These are phyloP conservation scores for Taenioides sp. DNA, from an alignment of 2,797 vertebrate genomes.

Conservation along the genomic window DNA sequence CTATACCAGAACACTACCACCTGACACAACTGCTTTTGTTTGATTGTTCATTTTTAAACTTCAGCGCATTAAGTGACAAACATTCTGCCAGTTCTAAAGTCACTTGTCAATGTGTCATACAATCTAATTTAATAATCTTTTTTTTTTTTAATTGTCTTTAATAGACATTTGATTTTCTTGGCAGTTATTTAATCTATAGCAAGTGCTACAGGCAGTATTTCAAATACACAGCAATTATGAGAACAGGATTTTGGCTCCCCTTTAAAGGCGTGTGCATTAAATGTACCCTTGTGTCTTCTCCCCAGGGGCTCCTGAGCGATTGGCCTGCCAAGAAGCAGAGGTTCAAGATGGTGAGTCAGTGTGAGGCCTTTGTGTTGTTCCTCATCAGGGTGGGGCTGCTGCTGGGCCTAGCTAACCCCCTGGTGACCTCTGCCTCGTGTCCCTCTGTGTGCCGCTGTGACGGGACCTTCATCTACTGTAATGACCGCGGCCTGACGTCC, in stretches of 20 bases:
- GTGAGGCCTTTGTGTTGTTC: constrained; percentile 90
- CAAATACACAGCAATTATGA: constrained; percentile 67
- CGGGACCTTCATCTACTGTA: constrained; percentile 98
- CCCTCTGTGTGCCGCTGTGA: constrained; percentile 96
- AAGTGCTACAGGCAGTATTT: constrained; percentile 63
- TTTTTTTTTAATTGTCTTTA: constrained; percentile 47
- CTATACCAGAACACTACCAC: constrained; percentile 27
- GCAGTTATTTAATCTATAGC: constrained; percentile 58
- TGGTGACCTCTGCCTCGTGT: constrained; percentile 89
- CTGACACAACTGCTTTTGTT: constrained; percentile 41
- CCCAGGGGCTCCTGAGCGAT: constrained; percentile 82
- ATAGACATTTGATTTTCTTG: constrained; percentile 52
- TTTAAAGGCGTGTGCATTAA: constrained; percentile 71
- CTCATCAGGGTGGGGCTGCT: constrained; percentile 92
- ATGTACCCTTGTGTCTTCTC: constrained; percentile 74
- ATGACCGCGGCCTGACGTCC: constrained; percentile 96
- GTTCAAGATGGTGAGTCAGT: constrained; percentile 92
- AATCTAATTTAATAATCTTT: constrained; percentile 35
- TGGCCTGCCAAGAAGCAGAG: constrained; percentile 74
- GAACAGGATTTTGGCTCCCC: constrained; percentile 61
- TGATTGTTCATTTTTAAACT: background rate
- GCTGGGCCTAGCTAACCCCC: constrained; percentile 87
- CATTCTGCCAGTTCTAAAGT: constrained; percentile 6
- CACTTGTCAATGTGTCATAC: constrained; percentile 17
- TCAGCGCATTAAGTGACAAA: background rate